These are phyloP conservation scores for Caenorhabditis imperialis DNA, from an alignment of 2,888 invertebrate genomes.

Conservation along the genomic window DNA sequence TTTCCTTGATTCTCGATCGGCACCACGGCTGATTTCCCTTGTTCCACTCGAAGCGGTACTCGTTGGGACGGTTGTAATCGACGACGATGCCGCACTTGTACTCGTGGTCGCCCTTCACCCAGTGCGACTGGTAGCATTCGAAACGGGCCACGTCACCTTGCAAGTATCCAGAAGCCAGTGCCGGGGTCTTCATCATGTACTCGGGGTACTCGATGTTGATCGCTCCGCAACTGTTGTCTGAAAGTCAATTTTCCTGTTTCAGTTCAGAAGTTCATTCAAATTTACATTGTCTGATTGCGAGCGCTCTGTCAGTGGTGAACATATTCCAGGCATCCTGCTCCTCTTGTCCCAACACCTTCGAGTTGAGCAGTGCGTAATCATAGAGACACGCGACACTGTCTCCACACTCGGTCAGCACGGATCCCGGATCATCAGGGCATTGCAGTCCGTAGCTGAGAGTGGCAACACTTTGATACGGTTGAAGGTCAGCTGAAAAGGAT, in stretches of 20 bases:
- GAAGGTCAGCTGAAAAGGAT: slow-evolving; percentile 69
- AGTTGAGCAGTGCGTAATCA: slow-evolving; percentile 74
- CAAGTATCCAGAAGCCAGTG: slow-evolving; percentile 63
- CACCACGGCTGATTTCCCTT: slow-evolving; percentile 77
- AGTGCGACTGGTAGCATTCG: slow-evolving; percentile 71
- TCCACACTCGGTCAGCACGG: slow-evolving; percentile 73
- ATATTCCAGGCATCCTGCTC: slow-evolving; percentile 70
- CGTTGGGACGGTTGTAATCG: slow-evolving; percentile 67
- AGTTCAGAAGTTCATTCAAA: background rate
- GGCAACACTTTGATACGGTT: slow-evolving; percentile 69
- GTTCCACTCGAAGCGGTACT: slow-evolving; percentile 76
- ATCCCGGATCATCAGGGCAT: slow-evolving; percentile 76
- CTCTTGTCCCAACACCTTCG: slow-evolving; percentile 72
- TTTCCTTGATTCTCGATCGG: slow-evolving; percentile 76
- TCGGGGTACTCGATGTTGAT: slow-evolving; percentile 77
- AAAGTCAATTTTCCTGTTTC: slow-evolving; percentile 19
- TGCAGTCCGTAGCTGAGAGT: slow-evolving; percentile 63
- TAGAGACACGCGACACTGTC: slow-evolving; percentile 76
- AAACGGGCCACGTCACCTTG: slow-evolving; percentile 70
- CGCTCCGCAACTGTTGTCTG: slow-evolving; percentile 77
- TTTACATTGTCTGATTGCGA: slow-evolving; percentile 69
- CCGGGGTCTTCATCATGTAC: slow-evolving; percentile 71
- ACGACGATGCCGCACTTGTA: slow-evolving; percentile 72
- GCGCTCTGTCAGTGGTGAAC: slow-evolving; percentile 64
- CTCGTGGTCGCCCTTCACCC: slow-evolving; percentile 68